These are phyloP conservation scores for Chlorops oryzae DNA, from an alignment of 1,140 invertebrate genomes.

Conservation along the genomic window DNA sequence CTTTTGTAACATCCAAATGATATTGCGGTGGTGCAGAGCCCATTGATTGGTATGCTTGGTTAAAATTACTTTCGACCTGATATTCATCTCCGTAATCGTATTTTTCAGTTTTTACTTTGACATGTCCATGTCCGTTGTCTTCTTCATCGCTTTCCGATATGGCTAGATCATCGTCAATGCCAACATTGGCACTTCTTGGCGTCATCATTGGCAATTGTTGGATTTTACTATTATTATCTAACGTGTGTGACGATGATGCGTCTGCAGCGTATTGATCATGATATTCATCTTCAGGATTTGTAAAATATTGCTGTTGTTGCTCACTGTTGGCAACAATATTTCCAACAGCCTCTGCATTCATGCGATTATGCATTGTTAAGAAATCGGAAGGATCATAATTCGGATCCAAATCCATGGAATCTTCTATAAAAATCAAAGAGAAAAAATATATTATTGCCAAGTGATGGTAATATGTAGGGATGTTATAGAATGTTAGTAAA, in stretches of 20 bases:
- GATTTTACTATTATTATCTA: neutral
- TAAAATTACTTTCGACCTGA: neutral
- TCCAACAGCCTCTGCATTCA: slow-evolving; percentile 3
- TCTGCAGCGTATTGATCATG: neutral
- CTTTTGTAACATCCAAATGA: slow-evolving; percentile 25
- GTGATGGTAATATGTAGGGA: neutral
- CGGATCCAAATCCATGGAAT: slow-evolving; percentile 73
- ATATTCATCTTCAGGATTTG: slow-evolving; percentile 4
- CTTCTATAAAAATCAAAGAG: slow-evolving; percentile 52
- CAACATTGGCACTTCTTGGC: slow-evolving; percentile 24
- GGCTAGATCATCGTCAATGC: slow-evolving; percentile 67
- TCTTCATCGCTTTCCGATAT: slow-evolving; percentile 78
- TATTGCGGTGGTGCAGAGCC: slow-evolving; percentile 18
- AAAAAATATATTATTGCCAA: neutral
- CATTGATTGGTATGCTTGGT: neutral
- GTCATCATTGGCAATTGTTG: slow-evolving; percentile 24
- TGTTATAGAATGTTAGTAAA: slow-evolving; percentile 1
- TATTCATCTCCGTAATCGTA: slow-evolving; percentile 26
- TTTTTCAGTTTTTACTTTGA: slow-evolving; percentile 34
- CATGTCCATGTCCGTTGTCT: slow-evolving; percentile 23
- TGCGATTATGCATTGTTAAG: slow-evolving; percentile 48
- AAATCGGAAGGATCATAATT: slow-evolving; percentile 85
- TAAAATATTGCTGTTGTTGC: slow-evolving; percentile 4
- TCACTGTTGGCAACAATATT: neutral
- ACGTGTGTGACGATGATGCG: no score